Conservation (phyloP, 2,113 vertebrate species). For the Oplegnathus fasciatus region DNA sequence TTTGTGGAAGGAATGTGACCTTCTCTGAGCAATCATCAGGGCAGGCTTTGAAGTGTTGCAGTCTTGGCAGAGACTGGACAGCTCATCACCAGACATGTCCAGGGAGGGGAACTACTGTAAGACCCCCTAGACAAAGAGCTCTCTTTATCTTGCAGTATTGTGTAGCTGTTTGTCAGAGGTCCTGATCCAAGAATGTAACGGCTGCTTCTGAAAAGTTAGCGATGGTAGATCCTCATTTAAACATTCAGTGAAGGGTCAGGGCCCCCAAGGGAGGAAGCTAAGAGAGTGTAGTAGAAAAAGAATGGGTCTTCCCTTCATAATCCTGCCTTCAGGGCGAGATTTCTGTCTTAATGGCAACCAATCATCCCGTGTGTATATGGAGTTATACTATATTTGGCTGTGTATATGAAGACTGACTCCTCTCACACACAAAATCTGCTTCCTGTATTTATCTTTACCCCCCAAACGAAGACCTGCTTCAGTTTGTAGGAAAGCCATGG, state of each 20-base stretch:
- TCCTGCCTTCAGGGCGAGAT: slow-evolving; percentile 27
- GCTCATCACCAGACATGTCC: neutral
- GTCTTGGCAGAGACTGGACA: neutral
- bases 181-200: slow-evolving; percentile 38
- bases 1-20: slow-evolving; percentile 44
- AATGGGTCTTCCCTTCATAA: neutral
- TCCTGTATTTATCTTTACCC: neutral
- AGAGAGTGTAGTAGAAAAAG: slow-evolving; percentile 2
- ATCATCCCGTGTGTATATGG: slow-evolving; percentile 1
- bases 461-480: neutral
- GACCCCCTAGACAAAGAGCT: slow-evolving; percentile 20
- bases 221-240: neutral
- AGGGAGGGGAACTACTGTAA: slow-evolving; percentile 8
- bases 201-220: slow-evolving; percentile 10
- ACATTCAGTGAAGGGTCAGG: slow-evolving; percentile 25
- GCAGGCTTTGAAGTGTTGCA: slow-evolving; percentile 26
- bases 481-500: neutral
- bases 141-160: slow-evolving; percentile 2
- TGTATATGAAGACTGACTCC: neutral
- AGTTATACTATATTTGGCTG: neutral
- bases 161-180: slow-evolving; percentile 18
- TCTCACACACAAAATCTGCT: neutral
- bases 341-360: slow-evolving; percentile 34
- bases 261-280: neutral
- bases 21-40: slow-evolving; percentile 41